Evolutionary conservation across 2,888 invertebrate species (phyloP), one percentile per base, ranked within the genome.

Genomic region (Brachyptera putata): DNA sequence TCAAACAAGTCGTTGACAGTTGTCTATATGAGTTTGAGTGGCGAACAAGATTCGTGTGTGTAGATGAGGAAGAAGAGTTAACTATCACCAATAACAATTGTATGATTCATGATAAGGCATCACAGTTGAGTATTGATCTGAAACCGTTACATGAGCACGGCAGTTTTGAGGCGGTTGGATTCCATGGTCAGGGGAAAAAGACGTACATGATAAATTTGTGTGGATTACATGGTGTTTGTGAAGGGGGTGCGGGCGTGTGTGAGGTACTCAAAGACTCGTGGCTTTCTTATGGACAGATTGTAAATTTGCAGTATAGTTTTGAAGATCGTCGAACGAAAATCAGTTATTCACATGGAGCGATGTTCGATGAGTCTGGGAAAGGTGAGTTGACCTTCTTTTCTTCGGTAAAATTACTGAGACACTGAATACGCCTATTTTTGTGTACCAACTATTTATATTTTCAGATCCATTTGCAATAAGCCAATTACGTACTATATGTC

Each of bases 1-100:
- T 57, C 41, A 24, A 57, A 18, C 37, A 26, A 16, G 13, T 57
- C 13, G 9, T 9, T 16, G 30, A 46, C n/a, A 41, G 50, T 22
- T 61, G 61, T 57, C 39, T 25, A 5, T 61, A 61, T 39, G 16
- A 57, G 4, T 61, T 61, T 30, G 26, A 49, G 11, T 61, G 61
- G 61, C 46, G 46, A 7, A 61, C 61, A 7, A 61, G 30, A 37
- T 22, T 57, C 1, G 26, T 50, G 18, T 61, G 61, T 26, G 41
- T 57, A 24, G 43, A 26, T 25, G 16, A 48, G 2, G 16, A n/a
- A 4, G 48, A 30, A 18, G 48, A 57, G 34, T 30, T 48, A 9
- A 48, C n/a, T 34, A 14, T 21, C 11, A 25, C 57, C 13, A 18
- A 11, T 11, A 16, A 18, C 21, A 22, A 18, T 43, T 48, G 48